These are phyloP conservation scores for Myrmecophaga tridactyla DNA, from an alignment of 2,113 vertebrate genomes.

Conservation along the genomic window DNA sequence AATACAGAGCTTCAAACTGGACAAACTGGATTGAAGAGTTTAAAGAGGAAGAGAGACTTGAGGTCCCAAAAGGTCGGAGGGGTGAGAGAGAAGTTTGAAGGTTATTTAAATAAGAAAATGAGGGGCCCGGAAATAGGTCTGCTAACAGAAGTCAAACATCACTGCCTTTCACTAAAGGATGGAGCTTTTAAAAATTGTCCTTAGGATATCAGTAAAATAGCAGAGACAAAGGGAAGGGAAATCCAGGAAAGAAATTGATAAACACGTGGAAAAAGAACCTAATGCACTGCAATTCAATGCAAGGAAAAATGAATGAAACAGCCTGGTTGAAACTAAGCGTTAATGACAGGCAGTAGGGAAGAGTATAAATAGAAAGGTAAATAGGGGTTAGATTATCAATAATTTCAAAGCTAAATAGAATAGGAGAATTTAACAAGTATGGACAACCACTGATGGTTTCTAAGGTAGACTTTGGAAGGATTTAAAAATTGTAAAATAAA, in stretches of 20 bases:
- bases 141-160: background rate
- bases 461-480: background rate
- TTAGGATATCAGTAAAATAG: background rate
- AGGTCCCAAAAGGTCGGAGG: background rate
- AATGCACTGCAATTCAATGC: background rate
- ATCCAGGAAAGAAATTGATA: background rate
- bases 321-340: background rate
- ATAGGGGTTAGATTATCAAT: background rate
- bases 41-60: background rate
- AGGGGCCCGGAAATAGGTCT: background rate
- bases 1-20: background rate
- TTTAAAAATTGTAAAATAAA: background rate
- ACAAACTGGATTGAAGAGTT: background rate
- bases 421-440: background rate
- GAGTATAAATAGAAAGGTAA: background rate
- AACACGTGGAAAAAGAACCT: background rate
- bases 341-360: background rate
- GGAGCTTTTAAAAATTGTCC: background rate
- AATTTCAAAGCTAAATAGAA: background rate
- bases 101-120: slow-evolving; percentile 21
- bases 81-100: background rate
- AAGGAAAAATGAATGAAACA: background rate
- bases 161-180: background rate
- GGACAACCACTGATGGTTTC: background rate
- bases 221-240: background rate